Base-by-base conservation (phyloP, 2,888 invertebrate species). In the Aphidoletes aphidimyza region DNA sequence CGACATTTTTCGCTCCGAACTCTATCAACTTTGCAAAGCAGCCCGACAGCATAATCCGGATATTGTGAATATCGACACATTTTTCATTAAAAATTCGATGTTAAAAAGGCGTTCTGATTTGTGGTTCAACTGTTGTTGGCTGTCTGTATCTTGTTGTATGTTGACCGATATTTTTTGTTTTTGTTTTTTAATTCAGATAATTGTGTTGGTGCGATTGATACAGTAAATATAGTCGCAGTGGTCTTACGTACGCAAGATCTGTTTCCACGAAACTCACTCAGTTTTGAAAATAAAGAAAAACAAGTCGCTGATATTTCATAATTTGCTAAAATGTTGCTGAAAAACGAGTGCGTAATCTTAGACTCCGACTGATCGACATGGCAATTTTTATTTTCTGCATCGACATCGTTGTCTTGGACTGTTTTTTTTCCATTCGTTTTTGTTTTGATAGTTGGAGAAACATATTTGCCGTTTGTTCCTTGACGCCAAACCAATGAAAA, bases 381-480 rank as follows among this genome's bases (percentile, higher is more conserved):
- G 69, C 17, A 69, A 5, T 69, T 69, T 30, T 30, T 34, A 11
- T 69, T 14, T 17, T 6, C 8, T 22, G 22, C 22, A 22, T 22
- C 54, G 54, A 22, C 54, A 22, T 54, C 39, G 11, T 39, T 39
- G 39, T 11, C 11, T 39, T 39, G 6, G 39, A 39, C 11, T 39
- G 39, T 39, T 39, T 8, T 39, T 39, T 5, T 39, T 39, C 6
- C 11, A 8, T 5, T 39, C 11, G 39, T 39, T 39, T 5, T 39
- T 39, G 39, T 39, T 39, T 5, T 39, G 5, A 11, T 39, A 8
- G 39, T 22, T 54, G 22, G 22, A 2, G 54, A 22, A 69, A 69
- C 30, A 69, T 69, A 69, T 69, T 69, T 30, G 69, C 30, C 5
- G 34, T 34, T 69, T 69, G 69, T 69, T 69, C 69, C 69, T 69